Evolutionary conservation across 2,888 invertebrate genomes (phyloP), one percentile per base, ranked within the genome.

Genomic region (Phania funesta): DNA sequence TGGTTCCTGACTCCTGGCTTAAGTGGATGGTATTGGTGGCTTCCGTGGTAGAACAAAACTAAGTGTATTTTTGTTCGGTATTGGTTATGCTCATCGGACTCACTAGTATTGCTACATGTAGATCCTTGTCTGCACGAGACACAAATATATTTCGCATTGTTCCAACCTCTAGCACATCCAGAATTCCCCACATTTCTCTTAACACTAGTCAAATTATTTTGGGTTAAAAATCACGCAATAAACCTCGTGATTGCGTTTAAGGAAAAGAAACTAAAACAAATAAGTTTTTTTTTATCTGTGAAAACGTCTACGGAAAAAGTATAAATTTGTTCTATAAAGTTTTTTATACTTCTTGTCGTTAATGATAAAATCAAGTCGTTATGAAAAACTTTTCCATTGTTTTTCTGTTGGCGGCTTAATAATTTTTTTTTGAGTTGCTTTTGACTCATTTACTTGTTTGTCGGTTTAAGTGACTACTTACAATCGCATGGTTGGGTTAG

Each of bases 291-390:
- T n/a, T 38, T 38, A n/a, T 38, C 35, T 1, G n/a, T 38, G n/a
- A 48, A 60, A 60, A 54, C 35, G 26, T 44, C 65, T 50, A 26
- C 38, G 58, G 65, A 22, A 67, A 58, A 60, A 60, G 16, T 50
- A 22, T 35, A 22, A 26, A 46, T 46, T 24, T 48, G 9, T 52
- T 22, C 29, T 58, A 1, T 16, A 24, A 58, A 46, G 32, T 18
- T 26, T 13, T 26, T 35, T 41, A 26, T 52, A 38, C n/a, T 35
- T 62, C 8, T 56, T 54, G 48, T 56, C 71, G 64, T 78, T 71
- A 65, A 74, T 82, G 78, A 82, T 82, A 82, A 82, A 82, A 82
- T 82, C 77, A 78, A 82, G 77, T 78, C 81, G 77, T 82, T 82
- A 77, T 71, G 65, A 68, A 73, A 74, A 82, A 62, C 68, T 82